Percentiles rank a stretch among this genome's conserved stretches.
phyloP scores from a whole-genome alignment of 2,888 invertebrate species.

The Bembecia ichneumoniformis region DNA sequence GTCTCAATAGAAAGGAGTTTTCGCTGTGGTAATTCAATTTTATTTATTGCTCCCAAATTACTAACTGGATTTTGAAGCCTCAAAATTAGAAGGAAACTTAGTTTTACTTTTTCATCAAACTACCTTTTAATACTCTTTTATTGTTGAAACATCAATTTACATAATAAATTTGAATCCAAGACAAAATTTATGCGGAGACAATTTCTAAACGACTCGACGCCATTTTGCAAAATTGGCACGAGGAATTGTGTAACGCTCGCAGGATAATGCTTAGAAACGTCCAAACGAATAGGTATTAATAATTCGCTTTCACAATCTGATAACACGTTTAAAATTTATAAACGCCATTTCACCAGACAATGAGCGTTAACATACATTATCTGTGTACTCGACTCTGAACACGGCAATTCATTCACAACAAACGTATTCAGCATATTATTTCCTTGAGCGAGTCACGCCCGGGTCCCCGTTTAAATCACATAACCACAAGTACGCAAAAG shows the following conservation, averaged over 20 bases:
- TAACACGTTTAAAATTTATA: not conserved
- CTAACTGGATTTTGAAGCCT: constrained; percentile 3
- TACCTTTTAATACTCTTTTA: not conserved
- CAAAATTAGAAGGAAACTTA: not conserved
- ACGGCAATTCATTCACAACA: constrained; percentile 26
- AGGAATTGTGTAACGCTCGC: not conserved
- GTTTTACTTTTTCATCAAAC: not conserved
- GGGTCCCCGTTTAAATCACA: constrained; percentile 51
- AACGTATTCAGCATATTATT: constrained; percentile 21
- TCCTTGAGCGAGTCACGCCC: constrained; percentile 27
- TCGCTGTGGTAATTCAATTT: constrained; percentile 4
- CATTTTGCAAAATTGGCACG: not conserved
- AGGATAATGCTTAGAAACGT: not conserved
- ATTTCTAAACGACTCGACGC: not conserved
- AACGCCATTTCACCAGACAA: not conserved
- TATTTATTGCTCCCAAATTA: constrained; percentile 5
- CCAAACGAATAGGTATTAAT: not conserved
- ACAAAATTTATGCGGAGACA: not conserved
- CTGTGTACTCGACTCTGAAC: constrained; percentile 9
- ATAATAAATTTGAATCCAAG: not conserved
- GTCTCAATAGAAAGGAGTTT: not conserved
- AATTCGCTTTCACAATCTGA: not conserved
- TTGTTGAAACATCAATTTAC: not conserved
- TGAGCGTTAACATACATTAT: not conserved
- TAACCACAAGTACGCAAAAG: constrained; percentile 38